A percentile compares a stretch with the other conserved stretches of the same genome.
These are phyloP conservation scores for Chaenogobius annularis DNA, from an alignment of 2,113 vertebrate genomes.

Conservation along the genomic window DNA sequence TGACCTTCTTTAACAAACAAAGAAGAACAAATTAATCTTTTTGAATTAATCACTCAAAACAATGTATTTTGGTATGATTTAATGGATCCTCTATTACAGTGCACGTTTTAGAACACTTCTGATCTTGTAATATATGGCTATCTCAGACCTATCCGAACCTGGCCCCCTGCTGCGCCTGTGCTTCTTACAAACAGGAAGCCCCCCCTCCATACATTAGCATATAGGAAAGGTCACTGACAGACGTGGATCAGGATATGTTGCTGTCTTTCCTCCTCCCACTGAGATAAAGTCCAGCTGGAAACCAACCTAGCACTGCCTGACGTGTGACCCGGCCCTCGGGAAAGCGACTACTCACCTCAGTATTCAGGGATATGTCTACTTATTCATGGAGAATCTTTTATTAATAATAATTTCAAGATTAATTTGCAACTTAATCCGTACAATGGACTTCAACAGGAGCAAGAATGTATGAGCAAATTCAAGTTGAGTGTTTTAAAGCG, in stretches of 20 bases:
- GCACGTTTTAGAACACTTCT: neutral
- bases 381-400: conserved; percentile 33
- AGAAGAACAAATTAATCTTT: too few relatives aligned
- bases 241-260: conserved; percentile 42
- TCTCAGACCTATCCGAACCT: neutral
- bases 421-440: conserved; percentile 17
- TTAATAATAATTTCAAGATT: conserved; percentile 43
- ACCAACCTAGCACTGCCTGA: conserved; percentile 50
- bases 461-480: too few relatives aligned
- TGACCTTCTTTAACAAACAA: too few relatives aligned
- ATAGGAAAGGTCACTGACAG: conserved; percentile 59
- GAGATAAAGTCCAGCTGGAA: conserved; percentile 53
- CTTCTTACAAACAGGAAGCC: conserved; percentile 27
- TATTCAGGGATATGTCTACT: conserved; percentile 40
- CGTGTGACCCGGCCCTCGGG: conserved; percentile 47
- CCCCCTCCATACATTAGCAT: conserved; percentile 51
- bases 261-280: conserved; percentile 60
- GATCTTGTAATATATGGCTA: neutral
- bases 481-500: too few relatives aligned
- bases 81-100: neutral
- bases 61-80: too few relatives aligned
- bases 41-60: too few relatives aligned
- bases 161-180: conserved; percentile 4
- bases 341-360: conserved; percentile 34
- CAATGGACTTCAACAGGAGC: conserved; percentile 5